Evolutionary conservation across 2,113 vertebrate genomes (phyloP), one percentile per base, ranked within the genome.

Genomic region (Rattus rattus): DNA sequence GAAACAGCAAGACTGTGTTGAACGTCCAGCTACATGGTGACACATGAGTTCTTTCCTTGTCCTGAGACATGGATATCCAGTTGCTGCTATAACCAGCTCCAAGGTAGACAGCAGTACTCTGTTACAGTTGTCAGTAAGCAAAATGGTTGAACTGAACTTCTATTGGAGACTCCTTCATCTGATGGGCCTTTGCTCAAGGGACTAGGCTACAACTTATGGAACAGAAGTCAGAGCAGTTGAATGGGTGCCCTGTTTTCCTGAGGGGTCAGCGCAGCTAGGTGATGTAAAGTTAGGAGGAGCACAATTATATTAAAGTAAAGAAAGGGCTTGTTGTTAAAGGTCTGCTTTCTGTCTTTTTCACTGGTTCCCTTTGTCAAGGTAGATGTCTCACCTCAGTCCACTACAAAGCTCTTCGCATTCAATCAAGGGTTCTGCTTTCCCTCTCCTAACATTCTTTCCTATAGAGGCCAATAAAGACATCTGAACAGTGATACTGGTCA

Each of bases 401-500:
- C 59, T 95, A 94, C 20, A 39, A 94, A 5, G 39, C 5, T 79
- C 6, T 36, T 36, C 63, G 12, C n/a, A 87, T 92, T 83, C 87
- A 33, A 93, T 93, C 47, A 69, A 81, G 13, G 20, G 59, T 85
- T 36, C 26, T 85, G 84, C 49, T 94, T 63, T 77, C 2, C 4
- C 17, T 20, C 16, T 16, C 8, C 79, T 70, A 61, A 11, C 2
- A 22, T 47, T 17, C 87, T 43, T 91, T 81, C n/a, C 49, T 88
- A 88, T 33, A 69, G 70, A 94, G 52, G 39, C 33, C 90, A 90
- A 43, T 73, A 86, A 76, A 76, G 17, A 88, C 92, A 72, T 81
- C 13, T 11, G 36, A 75, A 28, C 54, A 91, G 6, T 95, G 92
- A 76, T 76, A 96, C 86, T 88, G 70, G 75, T 94, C 92, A 90